Percentiles rank a stretch among this genome's conserved stretches.
Conservation (phyloP, 1,140 invertebrate species). For the Mylabris phalerata region DNA sequence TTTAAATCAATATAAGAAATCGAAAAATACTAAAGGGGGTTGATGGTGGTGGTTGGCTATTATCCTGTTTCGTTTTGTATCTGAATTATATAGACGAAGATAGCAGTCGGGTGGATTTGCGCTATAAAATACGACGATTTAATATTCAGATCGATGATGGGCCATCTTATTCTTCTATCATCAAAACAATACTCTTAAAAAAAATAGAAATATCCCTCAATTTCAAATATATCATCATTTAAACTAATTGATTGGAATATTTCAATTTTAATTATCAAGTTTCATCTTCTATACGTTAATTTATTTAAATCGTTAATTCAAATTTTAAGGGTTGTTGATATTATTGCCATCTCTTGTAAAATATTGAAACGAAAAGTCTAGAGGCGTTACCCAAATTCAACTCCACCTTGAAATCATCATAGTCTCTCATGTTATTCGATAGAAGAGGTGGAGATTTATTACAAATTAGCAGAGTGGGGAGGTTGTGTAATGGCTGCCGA, state of each 20-base stretch:
- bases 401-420: not conserved
- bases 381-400: not conserved
- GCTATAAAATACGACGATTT: not conserved
- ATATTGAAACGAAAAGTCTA: not conserved
- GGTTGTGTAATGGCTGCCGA: slow-evolving; percentile 39
- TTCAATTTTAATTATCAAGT: too few species aligned
- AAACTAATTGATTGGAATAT: too few species aligned
- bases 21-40: slow-evolving; percentile 9
- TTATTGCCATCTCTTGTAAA: slow-evolving; percentile 1
- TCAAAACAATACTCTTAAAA: too few species aligned
- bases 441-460: slow-evolving; percentile 22
- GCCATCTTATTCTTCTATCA: too few species aligned
- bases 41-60: not conserved
- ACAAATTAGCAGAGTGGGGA: slow-evolving; percentile 31
- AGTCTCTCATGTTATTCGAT: not conserved
- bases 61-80: too few species aligned
- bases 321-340: too few species aligned
- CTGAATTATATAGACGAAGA: too few species aligned
- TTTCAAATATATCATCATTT: too few species aligned
- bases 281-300: too few species aligned
- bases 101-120: too few species aligned
- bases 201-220: too few species aligned
- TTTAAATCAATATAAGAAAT: slow-evolving; percentile 17
- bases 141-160: not conserved
- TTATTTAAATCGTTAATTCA: too few species aligned